phyloP scores from a whole-genome alignment of 1,140 invertebrate genomes.

The Colletes latitarsis region DNA sequence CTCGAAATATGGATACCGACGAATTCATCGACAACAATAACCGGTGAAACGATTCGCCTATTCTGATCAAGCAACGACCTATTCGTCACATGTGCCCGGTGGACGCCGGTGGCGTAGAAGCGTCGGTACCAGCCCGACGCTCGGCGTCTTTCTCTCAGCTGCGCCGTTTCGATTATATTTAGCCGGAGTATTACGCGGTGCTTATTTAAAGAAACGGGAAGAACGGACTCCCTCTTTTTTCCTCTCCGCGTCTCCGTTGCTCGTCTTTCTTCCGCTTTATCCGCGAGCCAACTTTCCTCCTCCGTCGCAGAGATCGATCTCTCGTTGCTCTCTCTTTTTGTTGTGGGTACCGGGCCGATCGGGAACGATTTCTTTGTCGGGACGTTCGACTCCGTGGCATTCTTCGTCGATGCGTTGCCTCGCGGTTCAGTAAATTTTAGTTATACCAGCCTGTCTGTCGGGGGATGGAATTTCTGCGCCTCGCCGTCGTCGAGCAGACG shows the following conservation, averaged over 20 bases:
- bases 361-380: conserved; percentile 31
- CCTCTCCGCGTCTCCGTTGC: background rate
- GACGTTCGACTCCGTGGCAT: conserved; percentile 18
- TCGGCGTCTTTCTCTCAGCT: conserved; percentile 55
- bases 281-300: background rate
- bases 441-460: background rate
- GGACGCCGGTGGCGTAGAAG: conserved; percentile 6
- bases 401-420: conserved; percentile 51
- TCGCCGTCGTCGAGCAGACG: too few relatives aligned
- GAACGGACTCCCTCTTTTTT: conserved; percentile 49
- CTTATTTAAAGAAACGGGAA: conserved; percentile 79
- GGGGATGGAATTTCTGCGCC: background rate
- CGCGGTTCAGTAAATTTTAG: conserved; percentile 40
- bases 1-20: too few relatives aligned
- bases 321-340: background rate
- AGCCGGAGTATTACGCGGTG: conserved; percentile 76
- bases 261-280: background rate
- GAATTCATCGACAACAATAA: too few relatives aligned
- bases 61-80: conserved; percentile 22
- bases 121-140: conserved; percentile 29
- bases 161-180: conserved; percentile 74
- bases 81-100: conserved; percentile 29
- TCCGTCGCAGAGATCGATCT: background rate
- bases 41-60: background rate
- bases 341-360: background rate